Evolutionary conservation across 2,113 vertebrate species (phyloP).

Genomic region (Corythornis vintsioides): DNA sequence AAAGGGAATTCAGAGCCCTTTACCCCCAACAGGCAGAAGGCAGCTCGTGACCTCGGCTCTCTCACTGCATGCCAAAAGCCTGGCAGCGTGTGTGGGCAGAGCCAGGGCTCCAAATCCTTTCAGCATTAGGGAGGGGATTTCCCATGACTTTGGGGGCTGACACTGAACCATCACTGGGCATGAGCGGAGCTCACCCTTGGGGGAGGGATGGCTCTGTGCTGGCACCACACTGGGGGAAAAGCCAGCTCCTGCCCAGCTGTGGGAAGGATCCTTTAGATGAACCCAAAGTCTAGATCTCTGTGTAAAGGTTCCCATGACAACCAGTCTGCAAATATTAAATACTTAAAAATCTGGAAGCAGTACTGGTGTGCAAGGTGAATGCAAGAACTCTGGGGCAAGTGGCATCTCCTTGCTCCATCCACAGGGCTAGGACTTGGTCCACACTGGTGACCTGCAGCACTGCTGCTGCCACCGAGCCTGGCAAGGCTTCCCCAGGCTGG

Average conservation of each 20-base stretch:
- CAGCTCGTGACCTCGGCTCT: fast-evolving
- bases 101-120: background rate
- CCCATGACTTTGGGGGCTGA: background rate
- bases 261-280: background rate
- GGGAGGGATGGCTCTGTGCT: fast-evolving
- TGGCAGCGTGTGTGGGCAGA: fast-evolving
- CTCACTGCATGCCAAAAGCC: fast-evolving
- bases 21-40: background rate
- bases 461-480: background rate
- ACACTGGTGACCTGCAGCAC: fast-evolving
- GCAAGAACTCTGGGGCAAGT: background rate
- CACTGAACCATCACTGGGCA: background rate
- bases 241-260: background rate
- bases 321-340: constrained; percentile 10
- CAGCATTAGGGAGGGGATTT: background rate
- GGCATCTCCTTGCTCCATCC: background rate
- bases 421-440: fast-evolving
- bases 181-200: fast-evolving
- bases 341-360: constrained; percentile 31
- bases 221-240: fast-evolving
- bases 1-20: background rate
- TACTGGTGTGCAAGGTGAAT: fast-evolving
- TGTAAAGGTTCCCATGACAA: constrained; percentile 41
- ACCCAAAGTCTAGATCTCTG: constrained; percentile 29
- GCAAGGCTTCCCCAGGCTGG: background rate